Base-by-base conservation (phyloP, 2,888 invertebrate genomes). In the Tholera decimalis region DNA sequence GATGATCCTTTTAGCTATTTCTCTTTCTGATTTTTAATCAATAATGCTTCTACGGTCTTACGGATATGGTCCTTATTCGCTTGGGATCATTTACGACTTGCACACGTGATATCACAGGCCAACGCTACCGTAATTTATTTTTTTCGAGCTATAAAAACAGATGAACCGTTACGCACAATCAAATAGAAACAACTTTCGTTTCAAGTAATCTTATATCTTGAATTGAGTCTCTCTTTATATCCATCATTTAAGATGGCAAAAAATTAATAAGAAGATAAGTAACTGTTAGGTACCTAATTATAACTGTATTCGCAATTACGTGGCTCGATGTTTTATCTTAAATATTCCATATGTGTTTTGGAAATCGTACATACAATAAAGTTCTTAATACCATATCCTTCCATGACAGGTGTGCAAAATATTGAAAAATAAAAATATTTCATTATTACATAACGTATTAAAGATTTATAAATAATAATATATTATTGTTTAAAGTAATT, bases 291-390 rank as follows among this genome's bases (percentile, higher is more conserved):
- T 49, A 50, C n/a, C 22, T 22, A 54, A 72, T 55, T 75, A 60
- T 76, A 72, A 72, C 76, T 46, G 76, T 72, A 69, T 61, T 28
- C 46, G 15, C 20, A 56, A 69, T 62, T 35, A 69, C 8, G 11
- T 18, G 43, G 22, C 1, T 33, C n/a, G 13, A 13, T 57, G 39
- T 39, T 54, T 63, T 33, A 30, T 62, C 56, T 47, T 11, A 8
- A 1, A 33, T 35, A 35, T 35, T 35, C 35, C 35, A 50, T 11
- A 15, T 41, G 9, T n/a, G 15, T 35, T 50, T 33, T 35, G 15
- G n/a, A 35, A 28, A 3, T 53, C 35, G 3, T 20, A 13, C 20
- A 20, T 4, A 41, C 41, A 7, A 28, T 58, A 15, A 35, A 6
- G 13, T 15, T 41, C 39, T 13, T 30, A 59, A 43, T 49, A 50